Conservation (phyloP, 2,797 vertebrate genomes). For the Lepus oiostolus region DNA sequence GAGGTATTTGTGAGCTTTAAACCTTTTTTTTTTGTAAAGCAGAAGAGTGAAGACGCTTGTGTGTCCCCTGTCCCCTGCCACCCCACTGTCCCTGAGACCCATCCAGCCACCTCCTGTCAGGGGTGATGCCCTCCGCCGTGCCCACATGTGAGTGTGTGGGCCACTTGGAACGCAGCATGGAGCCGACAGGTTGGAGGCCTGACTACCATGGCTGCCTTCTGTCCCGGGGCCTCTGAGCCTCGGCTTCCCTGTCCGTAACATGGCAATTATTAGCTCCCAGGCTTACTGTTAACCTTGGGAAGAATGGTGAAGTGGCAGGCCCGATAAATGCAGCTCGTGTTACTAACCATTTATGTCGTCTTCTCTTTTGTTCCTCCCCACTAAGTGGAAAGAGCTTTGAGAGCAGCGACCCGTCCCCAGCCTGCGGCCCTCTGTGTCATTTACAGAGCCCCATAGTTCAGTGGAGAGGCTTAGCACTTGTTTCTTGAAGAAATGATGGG, state of each 20-base stretch:
- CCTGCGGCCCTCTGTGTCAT: background rate
- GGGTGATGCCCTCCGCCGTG: rapidly evolving
- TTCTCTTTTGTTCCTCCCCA: background rate
- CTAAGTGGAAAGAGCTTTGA: background rate
- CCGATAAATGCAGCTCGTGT: background rate
- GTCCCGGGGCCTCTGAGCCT: background rate
- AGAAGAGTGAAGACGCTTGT: background rate
- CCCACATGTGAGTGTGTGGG: background rate
- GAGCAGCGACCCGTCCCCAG: background rate
- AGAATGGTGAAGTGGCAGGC: background rate
- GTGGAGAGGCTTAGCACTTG: background rate
- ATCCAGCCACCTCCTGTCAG: background rate
- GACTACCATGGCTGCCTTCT: background rate
- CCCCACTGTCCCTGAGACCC: no score
- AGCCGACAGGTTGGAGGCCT: background rate
- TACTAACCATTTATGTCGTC: background rate
- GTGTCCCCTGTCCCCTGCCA: rapidly evolving
- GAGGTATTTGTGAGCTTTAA: background rate
- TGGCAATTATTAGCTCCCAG: background rate
- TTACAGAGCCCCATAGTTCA: background rate
- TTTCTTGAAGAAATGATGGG: background rate
- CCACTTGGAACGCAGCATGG: background rate
- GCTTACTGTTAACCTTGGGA: background rate
- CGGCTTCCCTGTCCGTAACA: background rate
- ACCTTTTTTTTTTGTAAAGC: background rate